Evolutionary conservation across 2,888 invertebrate species (phyloP).

Genomic region (Agelastica alni): DNA sequence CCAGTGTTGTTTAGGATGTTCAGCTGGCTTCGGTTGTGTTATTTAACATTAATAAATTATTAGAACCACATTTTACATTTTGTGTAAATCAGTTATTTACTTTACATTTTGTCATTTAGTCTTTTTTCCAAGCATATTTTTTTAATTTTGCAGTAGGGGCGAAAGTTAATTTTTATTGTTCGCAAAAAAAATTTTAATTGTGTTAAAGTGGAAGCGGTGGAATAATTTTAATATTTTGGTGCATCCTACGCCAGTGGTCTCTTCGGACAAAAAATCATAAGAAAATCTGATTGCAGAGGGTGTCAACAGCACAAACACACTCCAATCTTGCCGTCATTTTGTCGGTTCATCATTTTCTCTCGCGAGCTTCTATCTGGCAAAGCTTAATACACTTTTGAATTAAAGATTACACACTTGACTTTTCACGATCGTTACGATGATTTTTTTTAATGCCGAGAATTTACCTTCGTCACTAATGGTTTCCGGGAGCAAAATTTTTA

Average conservation of each 20-base stretch:
- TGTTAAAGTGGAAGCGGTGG: too few species aligned
- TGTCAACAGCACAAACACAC: conserved; percentile 55
- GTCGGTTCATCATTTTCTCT: conserved; percentile 45
- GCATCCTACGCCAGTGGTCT: not conserved
- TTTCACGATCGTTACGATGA: conserved; percentile 23
- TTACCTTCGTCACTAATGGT: conserved; percentile 4
- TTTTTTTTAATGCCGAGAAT: conserved; percentile 21
- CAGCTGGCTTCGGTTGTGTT: too few species aligned
- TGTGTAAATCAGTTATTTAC: too few species aligned
- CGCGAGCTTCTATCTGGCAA: conserved; percentile 26
- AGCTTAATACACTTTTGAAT: conserved; percentile 42
- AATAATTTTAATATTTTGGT: too few species aligned
- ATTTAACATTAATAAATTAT: too few species aligned
- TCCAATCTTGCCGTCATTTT: conserved; percentile 50
- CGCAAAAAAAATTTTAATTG: too few species aligned
- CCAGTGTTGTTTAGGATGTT: too few species aligned
- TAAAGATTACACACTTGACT: conserved; percentile 42
- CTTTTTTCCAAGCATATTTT: too few species aligned
- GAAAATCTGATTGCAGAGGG: conserved; percentile 54
- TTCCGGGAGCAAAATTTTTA: conserved; percentile 5
- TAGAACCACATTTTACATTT: too few species aligned
- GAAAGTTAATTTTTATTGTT: too few species aligned
- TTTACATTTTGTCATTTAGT: too few species aligned
- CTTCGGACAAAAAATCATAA: conserved; percentile 46
- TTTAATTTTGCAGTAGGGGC: too few species aligned